Percentiles rank a stretch among this genome's conserved stretches.
phyloP scores from a whole-genome alignment of 2,888 invertebrate species.

The Polyommatus iphigenia region DNA sequence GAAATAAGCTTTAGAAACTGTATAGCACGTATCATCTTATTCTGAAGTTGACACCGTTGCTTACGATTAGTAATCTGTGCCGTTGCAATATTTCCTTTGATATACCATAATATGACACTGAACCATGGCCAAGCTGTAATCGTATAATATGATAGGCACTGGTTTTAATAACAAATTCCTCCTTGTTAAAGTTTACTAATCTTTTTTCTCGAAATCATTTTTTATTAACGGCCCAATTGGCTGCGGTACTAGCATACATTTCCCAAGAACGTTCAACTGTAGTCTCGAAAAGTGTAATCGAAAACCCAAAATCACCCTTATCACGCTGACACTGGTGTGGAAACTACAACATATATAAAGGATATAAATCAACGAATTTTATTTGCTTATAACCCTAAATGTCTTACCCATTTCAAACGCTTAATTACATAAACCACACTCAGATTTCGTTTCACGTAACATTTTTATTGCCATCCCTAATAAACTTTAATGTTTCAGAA shows the following conservation, averaged over 20 bases:
- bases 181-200: neutral
- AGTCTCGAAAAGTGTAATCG: slow-evolving; percentile 10
- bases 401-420: slow-evolving; percentile 29
- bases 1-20: too few species aligned
- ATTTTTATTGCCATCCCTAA: slow-evolving; percentile 14
- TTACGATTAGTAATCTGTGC: too few species aligned
- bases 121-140: too few species aligned
- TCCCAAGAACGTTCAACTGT: neutral
- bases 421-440: slow-evolving; percentile 25
- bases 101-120: too few species aligned
- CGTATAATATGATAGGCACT: too few species aligned
- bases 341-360: slow-evolving; percentile 22
- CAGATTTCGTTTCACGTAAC: slow-evolving; percentile 27
- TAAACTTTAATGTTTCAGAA: slow-evolving; percentile 2
- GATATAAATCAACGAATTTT: slow-evolving; percentile 27
- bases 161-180: too few species aligned
- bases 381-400: slow-evolving; percentile 31
- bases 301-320: slow-evolving; percentile 23
- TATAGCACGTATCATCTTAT: too few species aligned
- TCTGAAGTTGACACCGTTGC: too few species aligned
- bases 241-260: neutral
- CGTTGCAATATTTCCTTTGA: too few species aligned
- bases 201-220: neutral
- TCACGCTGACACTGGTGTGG: slow-evolving; percentile 19
- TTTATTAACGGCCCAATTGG: neutral